Conservation (phyloP, 2,888 invertebrate species). For the Agriopis aurantiaria region DNA sequence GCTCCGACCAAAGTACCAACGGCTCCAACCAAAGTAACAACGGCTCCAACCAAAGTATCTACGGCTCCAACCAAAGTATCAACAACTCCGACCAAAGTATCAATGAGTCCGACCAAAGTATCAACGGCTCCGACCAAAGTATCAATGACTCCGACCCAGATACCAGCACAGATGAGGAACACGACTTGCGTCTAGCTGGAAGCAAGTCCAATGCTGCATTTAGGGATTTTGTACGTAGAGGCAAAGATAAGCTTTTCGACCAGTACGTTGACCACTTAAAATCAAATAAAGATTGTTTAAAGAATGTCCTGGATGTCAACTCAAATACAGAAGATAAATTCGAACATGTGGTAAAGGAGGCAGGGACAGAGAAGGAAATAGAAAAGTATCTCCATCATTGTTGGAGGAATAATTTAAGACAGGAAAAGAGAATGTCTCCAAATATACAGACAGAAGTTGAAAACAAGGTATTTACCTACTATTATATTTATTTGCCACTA, state of each 20-base stretch:
- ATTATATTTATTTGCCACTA: neutral
- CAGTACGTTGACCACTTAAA: slow-evolving; percentile 60
- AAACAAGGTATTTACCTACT: slow-evolving; percentile 49
- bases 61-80: no score
- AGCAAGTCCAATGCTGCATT: slow-evolving; percentile 71
- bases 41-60: no score
- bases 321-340: slow-evolving; percentile 78
- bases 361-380: slow-evolving; percentile 72
- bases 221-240: slow-evolving; percentile 73
- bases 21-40: no score
- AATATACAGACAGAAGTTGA: slow-evolving; percentile 53
- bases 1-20: no score
- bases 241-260: slow-evolving; percentile 76
- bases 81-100: no score
- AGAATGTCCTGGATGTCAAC: slow-evolving; percentile 69
- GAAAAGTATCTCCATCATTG: slow-evolving; percentile 77
- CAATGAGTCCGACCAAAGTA: no score
- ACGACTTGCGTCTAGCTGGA: no score
- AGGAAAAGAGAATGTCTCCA: slow-evolving; percentile 17
- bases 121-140: no score
- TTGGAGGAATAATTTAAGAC: slow-evolving; percentile 72
- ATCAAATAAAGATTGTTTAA: slow-evolving; percentile 52
- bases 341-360: slow-evolving; percentile 66
- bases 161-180: slow-evolving; percentile 61
- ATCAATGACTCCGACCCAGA: slow-evolving; percentile 71